phyloP scores from a whole-genome alignment of 2,113 vertebrate genomes.

The Ceratotherium simum region DNA sequence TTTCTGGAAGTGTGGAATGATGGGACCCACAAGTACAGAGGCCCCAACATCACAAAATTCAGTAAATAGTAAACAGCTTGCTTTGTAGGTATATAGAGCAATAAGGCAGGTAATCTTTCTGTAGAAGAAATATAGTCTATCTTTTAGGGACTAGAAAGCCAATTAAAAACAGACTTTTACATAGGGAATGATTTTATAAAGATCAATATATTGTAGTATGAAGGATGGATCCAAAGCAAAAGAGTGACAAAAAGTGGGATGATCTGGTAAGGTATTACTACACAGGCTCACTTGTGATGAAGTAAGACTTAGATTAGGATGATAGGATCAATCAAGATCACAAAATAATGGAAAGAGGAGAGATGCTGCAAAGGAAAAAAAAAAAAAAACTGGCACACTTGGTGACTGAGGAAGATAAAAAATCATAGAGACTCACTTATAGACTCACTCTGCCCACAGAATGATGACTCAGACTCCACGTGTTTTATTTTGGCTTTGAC shows the following conservation, averaged over 20 bases:
- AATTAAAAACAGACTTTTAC: conserved; percentile 40
- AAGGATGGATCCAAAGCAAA: neutral
- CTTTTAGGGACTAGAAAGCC: neutral
- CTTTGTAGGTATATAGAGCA: neutral
- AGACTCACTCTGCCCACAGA: neutral
- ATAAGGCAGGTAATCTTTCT: neutral
- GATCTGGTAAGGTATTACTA: neutral
- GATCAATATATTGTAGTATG: neutral
- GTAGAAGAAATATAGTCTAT: neutral
- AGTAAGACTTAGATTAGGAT: neutral
- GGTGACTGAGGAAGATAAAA: neutral
- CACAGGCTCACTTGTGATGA: neutral
- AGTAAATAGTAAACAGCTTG: neutral
- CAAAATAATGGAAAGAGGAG: conserved; percentile 36
- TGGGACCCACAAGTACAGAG: neutral
- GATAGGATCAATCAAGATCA: neutral
- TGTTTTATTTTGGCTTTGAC: conserved; percentile 41
- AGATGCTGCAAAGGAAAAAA: neutral
- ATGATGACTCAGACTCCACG: neutral
- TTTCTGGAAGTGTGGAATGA: neutral
- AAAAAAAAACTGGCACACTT: neutral
- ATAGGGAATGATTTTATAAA: conserved; percentile 33
- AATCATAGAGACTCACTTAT: neutral
- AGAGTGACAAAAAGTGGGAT: neutral
- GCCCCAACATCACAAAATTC: neutral